Evolutionary conservation across 2,797 vertebrate species (phyloP).

Genomic region (Aplochiton taeniatus): DNA sequence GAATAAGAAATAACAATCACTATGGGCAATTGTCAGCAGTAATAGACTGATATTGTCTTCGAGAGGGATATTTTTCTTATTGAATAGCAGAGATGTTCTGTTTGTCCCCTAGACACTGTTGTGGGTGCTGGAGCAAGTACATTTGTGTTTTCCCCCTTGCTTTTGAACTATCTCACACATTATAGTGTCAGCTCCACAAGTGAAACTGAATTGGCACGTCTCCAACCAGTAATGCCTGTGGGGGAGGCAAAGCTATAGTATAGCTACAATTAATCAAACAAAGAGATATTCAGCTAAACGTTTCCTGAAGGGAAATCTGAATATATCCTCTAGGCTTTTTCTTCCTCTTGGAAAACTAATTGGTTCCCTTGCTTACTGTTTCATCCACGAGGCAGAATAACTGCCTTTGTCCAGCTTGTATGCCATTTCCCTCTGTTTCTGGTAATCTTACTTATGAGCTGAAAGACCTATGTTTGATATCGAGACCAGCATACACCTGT

Average conservation of each 20-base stretch:
- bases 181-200: conserved; percentile 51
- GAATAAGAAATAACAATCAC: not conserved
- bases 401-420: conserved; percentile 18
- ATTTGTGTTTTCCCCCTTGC: conserved; percentile 48
- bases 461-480: no score
- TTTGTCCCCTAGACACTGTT: conserved; percentile 42
- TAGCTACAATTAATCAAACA: conserved; percentile 73
- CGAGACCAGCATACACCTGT: no score
- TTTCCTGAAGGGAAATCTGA: conserved; percentile 67
- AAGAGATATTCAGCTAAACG: conserved; percentile 68
- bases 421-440: no score
- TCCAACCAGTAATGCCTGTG: conserved; percentile 68
- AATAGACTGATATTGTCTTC: conserved; percentile 19
- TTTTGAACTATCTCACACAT: conserved; percentile 42
- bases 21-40: not conserved
- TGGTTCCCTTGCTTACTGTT: conserved; percentile 69
- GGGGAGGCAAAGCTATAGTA: conserved; percentile 60
- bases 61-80: conserved; percentile 38
- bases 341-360: conserved; percentile 60
- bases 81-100: conserved; percentile 54
- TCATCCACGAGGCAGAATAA: conserved; percentile 46
- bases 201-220: conserved; percentile 65
- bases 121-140: conserved; percentile 35
- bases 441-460: no score
- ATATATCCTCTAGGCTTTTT: conserved; percentile 45